These are phyloP conservation scores for Drosophila albomicans DNA, from an alignment of 1,140 invertebrate genomes.

Conservation along the genomic window DNA sequence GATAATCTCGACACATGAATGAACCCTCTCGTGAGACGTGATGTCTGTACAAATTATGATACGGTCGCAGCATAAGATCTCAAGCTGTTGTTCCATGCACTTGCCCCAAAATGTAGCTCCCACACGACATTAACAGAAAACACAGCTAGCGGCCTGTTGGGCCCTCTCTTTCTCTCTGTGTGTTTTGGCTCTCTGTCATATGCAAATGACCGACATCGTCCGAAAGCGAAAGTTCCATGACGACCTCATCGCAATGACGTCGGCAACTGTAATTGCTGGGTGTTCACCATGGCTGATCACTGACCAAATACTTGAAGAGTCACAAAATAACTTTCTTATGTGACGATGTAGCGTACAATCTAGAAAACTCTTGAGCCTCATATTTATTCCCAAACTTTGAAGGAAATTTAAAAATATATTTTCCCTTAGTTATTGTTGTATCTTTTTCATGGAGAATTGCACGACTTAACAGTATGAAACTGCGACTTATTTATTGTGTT, in stretches of 20 bases:
- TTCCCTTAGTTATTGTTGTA: background rate
- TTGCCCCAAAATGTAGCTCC: slow-evolving; percentile 60
- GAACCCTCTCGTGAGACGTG: slow-evolving; percentile 58
- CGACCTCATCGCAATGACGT: slow-evolving; percentile 50
- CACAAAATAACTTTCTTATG: slow-evolving; percentile 39
- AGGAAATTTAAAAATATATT: background rate
- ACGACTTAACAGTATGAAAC: slow-evolving; percentile 21
- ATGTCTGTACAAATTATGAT: slow-evolving; percentile 74
- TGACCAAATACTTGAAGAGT: slow-evolving; percentile 24
- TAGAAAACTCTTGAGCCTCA: background rate
- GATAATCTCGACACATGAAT: slow-evolving; percentile 74
- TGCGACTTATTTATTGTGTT: slow-evolving; percentile 12
- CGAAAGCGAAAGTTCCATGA: slow-evolving; percentile 77
- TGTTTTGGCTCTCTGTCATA: slow-evolving; percentile 41
- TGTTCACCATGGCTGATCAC: slow-evolving; percentile 28
- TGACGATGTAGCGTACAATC: background rate
- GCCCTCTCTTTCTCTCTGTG: background rate
- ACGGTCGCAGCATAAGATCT: slow-evolving; percentile 48
- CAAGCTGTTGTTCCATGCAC: slow-evolving; percentile 55
- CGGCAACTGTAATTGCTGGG: slow-evolving; percentile 50
- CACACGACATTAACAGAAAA: slow-evolving; percentile 59
- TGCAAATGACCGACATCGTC: slow-evolving; percentile 67
- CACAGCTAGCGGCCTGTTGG: slow-evolving; percentile 14
- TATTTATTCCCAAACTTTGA: background rate
- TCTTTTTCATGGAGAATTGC: background rate